Base-by-base conservation (phyloP, 2,888 invertebrate species). In the Pollenia amentaria region DNA sequence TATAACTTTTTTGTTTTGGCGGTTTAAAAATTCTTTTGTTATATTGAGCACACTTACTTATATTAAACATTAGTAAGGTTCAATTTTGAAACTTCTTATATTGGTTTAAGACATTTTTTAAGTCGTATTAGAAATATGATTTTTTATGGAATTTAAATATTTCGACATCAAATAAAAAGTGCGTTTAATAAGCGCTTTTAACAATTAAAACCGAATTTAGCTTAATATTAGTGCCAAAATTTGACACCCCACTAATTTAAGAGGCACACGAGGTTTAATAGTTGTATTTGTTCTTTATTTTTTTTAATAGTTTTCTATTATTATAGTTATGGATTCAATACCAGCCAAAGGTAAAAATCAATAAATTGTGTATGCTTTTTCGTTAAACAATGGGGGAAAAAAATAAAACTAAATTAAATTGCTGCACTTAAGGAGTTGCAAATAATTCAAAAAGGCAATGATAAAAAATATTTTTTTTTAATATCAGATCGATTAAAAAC, bases 311-410 rank as follows among this genome's bases (percentile, higher is more conserved):
- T 72, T 72, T 42, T 44, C 53, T 69, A 55, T 79, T 79, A 62
- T 51, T 72, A 16, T 18, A 53, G 44, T 64, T 72, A 57, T 64
- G 55, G 62, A 53, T 72, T 64, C 53, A 53, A 64, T 65, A 80
- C 11, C 72, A 72, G 48, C 14, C 38, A 60, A 40, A 65, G 53
- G 18, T 73, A 55, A 55, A n/a, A 72, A 80, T 80, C 64, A 72
- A 72, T 73, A 55, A 80, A 72, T 80, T 62, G n/a, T 18, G 16
- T 14, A 29, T 67, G 16, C 14, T 11, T 14, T 64, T 48, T 14
- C 46, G 18, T 64, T 8, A 4, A 14, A 38, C 11, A 46, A 48
- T 8, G 46, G 40, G 7, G 11, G 7, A 18, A 64, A 16, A 18
- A 46, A 11, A 14, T 10, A 18, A 40, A 62, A 40, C 1, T 14